phyloP scores from a whole-genome alignment of 2,888 invertebrate species.

The Fragum sueziense region DNA sequence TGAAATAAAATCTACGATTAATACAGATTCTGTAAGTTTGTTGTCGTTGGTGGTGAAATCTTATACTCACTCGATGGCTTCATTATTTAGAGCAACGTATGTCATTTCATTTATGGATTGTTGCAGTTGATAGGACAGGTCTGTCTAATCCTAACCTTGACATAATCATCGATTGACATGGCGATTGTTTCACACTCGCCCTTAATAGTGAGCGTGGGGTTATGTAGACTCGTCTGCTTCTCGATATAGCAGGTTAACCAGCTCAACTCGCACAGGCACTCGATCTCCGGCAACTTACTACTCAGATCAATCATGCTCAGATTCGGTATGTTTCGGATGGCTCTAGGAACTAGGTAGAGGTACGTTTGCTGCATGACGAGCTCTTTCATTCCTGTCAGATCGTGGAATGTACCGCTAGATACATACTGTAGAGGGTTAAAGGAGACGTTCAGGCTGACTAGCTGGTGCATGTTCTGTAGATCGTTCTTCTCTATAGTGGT shows the following conservation, averaged over 20 bases:
- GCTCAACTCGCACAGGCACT: conserved; percentile 57
- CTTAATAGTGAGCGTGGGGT: conserved; percentile 38
- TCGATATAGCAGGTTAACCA: conserved; percentile 56
- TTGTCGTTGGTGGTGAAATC: too few species aligned
- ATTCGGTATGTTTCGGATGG: conserved; percentile 45
- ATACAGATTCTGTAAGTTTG: too few species aligned
- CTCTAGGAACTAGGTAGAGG: conserved; percentile 54
- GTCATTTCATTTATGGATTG: background rate
- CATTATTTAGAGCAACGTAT: too few species aligned
- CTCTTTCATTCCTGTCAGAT: conserved; percentile 29
- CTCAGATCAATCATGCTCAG: conserved; percentile 33
- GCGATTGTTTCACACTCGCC: conserved; percentile 52
- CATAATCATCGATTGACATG: conserved; percentile 32
- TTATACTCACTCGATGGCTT: too few species aligned
- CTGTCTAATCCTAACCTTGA: background rate
- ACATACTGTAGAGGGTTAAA: conserved; percentile 59
- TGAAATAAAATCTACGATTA: too few species aligned
- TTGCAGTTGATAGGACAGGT: conserved; percentile 23
- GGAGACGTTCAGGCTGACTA: conserved; percentile 44
- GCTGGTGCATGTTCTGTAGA: conserved; percentile 37
- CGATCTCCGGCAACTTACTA: conserved; percentile 25
- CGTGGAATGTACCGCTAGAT: conserved; percentile 58
- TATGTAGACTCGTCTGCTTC: background rate
- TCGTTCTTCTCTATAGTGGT: conserved; percentile 63
- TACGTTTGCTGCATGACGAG: conserved; percentile 45